Percentiles rank a stretch among this genome's conserved stretches.
Conservation (phyloP, 2,797 vertebrate genomes). For the Gymnopithys bicolor region DNA sequence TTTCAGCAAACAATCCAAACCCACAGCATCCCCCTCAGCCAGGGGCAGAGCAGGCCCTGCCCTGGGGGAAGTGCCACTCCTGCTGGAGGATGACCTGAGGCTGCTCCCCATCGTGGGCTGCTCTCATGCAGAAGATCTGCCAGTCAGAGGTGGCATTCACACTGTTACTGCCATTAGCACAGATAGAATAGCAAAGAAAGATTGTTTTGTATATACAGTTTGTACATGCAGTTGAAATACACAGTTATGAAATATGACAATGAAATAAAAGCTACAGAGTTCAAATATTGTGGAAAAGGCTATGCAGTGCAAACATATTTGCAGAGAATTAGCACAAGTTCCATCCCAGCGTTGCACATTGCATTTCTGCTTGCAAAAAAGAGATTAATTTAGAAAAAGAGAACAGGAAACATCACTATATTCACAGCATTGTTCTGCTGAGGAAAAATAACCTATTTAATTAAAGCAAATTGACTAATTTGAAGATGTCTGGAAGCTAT, state of each 20-base stretch:
- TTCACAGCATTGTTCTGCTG: background rate
- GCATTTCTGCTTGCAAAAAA: background rate
- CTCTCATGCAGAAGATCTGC: background rate
- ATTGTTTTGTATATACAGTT: background rate
- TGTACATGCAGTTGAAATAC: background rate
- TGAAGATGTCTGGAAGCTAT: constrained; percentile 10
- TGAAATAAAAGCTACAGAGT: background rate
- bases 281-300: background rate
- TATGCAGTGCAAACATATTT: background rate
- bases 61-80: background rate
- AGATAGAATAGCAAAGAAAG: background rate
- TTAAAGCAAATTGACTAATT: constrained; percentile 12
- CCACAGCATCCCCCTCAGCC: background rate
- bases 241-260: background rate
- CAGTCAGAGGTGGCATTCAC: background rate
- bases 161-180: background rate
- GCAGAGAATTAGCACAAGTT: background rate
- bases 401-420: background rate
- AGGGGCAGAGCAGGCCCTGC: background rate
- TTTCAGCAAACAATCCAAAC: background rate
- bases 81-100: background rate
- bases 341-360: background rate
- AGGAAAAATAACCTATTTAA: constrained; percentile 32
- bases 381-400: background rate
- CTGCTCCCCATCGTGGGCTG: background rate